Conservation (phyloP, 2,113 vertebrate species). For the Seriola dumerili region DNA sequence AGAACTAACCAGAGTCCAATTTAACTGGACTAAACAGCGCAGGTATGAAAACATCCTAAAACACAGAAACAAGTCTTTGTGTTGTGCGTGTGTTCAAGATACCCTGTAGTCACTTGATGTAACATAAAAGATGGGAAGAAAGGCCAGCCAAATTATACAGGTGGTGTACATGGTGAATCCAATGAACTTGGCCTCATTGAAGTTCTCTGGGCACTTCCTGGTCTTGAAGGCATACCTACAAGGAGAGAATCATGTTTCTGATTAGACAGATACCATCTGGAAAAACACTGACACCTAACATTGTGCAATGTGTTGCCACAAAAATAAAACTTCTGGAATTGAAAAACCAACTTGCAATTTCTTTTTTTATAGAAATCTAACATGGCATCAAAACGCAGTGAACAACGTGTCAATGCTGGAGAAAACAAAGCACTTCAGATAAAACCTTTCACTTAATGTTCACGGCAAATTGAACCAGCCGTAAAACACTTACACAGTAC, state of each 20-base stretch:
- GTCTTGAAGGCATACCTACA: conserved; percentile 95
- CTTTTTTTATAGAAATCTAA: neutral
- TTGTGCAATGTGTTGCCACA: neutral
- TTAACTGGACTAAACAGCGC: too few relatives aligned
- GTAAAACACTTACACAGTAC: conserved; percentile 89
- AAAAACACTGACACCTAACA: neutral
- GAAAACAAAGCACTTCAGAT: neutral
- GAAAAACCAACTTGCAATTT: neutral
- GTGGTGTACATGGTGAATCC: conserved; percentile 99
- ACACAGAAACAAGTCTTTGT: neutral
- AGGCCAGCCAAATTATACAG: conserved; percentile 99
- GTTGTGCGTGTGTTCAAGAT: conserved; percentile 65
- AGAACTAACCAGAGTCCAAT: too few relatives aligned
- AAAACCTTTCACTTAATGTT: neutral
- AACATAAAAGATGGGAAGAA: conserved; percentile 99
- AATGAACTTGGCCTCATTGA: conserved; percentile 99
- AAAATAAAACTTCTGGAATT: neutral
- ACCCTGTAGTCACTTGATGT: conserved; percentile 99
- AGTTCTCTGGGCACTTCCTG: conserved; percentile 99
- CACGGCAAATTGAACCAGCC: neutral
- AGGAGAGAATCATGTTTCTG: conserved; percentile 6
- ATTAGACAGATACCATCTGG: neutral
- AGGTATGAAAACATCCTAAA: neutral
- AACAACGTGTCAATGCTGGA: neutral
- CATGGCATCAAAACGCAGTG: neutral